phyloP scores from a whole-genome alignment of 64 coral and sea anemone genomes.

The Platygyra sinensis region DNA sequence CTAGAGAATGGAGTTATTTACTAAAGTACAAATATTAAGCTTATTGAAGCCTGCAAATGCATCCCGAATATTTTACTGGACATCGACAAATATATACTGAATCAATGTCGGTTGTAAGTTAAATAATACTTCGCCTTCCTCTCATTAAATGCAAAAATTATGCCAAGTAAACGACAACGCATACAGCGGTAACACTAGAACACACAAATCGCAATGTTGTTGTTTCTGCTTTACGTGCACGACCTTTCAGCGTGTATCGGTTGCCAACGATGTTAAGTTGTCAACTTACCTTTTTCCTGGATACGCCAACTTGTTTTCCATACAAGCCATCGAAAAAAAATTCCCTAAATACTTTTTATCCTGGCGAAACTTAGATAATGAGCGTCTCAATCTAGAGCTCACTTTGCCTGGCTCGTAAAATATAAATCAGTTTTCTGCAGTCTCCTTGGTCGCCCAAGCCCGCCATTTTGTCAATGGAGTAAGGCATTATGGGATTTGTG shows the following conservation, averaged over 20 bases:
- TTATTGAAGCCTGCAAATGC: no score
- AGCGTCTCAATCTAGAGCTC: not conserved
- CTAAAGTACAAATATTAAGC: no score
- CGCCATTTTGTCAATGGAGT: constrained; percentile 31
- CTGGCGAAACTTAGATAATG: not conserved
- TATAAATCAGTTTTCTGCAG: not conserved
- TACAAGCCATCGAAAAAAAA: constrained; percentile 56
- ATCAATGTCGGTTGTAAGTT: no score
- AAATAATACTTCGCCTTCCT: no score
- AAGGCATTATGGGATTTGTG: constrained; percentile 48
- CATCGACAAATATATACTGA: no score
- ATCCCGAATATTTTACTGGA: no score
- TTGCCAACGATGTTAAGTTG: constrained; percentile 37
- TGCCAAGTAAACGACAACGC: no score
- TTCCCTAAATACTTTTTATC: not conserved
- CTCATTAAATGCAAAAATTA: no score
- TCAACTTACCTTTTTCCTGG: constrained; percentile 51
- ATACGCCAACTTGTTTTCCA: constrained; percentile 41
- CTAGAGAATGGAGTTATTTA: no score
- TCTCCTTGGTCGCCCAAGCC: not conserved
- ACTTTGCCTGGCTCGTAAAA: not conserved
- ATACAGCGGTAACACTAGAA: no score
- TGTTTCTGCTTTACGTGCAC: not conserved
- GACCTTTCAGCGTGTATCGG: not conserved
- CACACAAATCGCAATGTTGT: no score